phyloP scores from a whole-genome alignment of 2,797 vertebrate species.

The Pseudopleuronectes americanus region DNA sequence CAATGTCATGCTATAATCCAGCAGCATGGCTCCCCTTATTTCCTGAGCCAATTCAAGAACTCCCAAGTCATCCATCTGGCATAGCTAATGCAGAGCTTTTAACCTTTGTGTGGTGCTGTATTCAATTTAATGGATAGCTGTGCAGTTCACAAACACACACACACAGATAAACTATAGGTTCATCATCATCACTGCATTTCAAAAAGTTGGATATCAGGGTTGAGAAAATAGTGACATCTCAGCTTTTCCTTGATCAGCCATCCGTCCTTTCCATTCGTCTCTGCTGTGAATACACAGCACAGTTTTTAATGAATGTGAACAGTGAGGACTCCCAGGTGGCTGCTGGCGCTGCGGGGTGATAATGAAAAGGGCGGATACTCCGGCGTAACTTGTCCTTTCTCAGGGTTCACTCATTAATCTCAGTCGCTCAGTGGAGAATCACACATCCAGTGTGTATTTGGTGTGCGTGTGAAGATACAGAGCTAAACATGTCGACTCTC shows the following conservation, averaged over 20 bases:
- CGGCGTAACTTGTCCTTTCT: slow-evolving; percentile 59
- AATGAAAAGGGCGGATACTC: slow-evolving; percentile 79
- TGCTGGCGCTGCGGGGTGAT: slow-evolving; percentile 72
- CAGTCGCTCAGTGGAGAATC: slow-evolving; percentile 36
- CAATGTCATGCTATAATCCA: slow-evolving; percentile 73
- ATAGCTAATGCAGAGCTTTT: slow-evolving; percentile 49
- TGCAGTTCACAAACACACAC: slow-evolving; percentile 3
- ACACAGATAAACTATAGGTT: too few relatives aligned
- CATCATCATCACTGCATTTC: slow-evolving; percentile 18
- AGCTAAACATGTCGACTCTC: slow-evolving; percentile 43
- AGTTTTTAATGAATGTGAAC: slow-evolving; percentile 77
- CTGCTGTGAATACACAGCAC: slow-evolving; percentile 61
- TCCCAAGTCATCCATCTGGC: slow-evolving; percentile 66
- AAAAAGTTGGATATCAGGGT: slow-evolving; percentile 17
- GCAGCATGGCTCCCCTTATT: slow-evolving; percentile 58
- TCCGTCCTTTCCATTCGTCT: slow-evolving; percentile 27
- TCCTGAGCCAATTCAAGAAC: slow-evolving; percentile 61
- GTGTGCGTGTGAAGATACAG: slow-evolving; percentile 4
- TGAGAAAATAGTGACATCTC: slow-evolving; percentile 39
- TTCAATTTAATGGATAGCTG: slow-evolving; percentile 52
- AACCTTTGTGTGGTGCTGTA: slow-evolving; percentile 41
- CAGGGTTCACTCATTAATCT: slow-evolving; percentile 47
- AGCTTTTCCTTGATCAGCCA: slow-evolving; percentile 61
- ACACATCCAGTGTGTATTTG: not conserved
- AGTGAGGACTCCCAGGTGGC: slow-evolving; percentile 75